Base-by-base conservation (phyloP, 2,888 invertebrate genomes). In the Periphyllus acericola region DNA sequence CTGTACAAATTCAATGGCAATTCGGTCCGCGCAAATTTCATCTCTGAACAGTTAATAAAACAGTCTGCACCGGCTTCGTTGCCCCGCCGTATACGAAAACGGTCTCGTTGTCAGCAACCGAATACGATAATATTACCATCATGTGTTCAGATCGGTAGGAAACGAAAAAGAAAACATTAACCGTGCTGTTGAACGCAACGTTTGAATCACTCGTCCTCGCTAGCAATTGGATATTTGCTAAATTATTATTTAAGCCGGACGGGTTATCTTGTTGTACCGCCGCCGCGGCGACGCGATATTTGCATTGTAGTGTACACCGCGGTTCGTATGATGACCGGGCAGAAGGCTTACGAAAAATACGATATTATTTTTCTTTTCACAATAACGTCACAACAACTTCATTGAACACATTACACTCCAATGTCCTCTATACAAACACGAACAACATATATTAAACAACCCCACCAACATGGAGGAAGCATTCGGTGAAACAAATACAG, bases 281-380 rank as follows among this genome's bases (percentile, higher is more conserved):
- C 5, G 34, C 46, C 34, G 34, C n/a, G 34, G 71, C 52, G 32
- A 71, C 25, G 71, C 32, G n/a, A 19, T 74, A 36, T 83, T 83
- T 83, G 83, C 74, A 75, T 75, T 74, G 83, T 83, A 83, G 75
- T 74, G 83, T 75, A 74, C 36, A n/a, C n/a, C n/a, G n/a, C 55
- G 74, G 60, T 83, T 60, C 36, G 14, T 14, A 83, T 29, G 55
- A 83, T 36, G 83, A 83, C 74, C 74, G 74, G 74, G 36, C 60
- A 55, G 36, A 74, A 74, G 83, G 82, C 52, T 34, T 32, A 71
- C 71, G 82, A 32, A 82, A 83, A 83, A 60, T 74, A 83, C 29
- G 29, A 83, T 36, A 55, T 34, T 72, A n/a, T 68, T 82, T 34
- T 83, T 83, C 55, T 36, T 29, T 83, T 83, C 83, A 83, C 83